phyloP scores from a whole-genome alignment of 2,888 invertebrate genomes.

The Aromia moschata region DNA sequence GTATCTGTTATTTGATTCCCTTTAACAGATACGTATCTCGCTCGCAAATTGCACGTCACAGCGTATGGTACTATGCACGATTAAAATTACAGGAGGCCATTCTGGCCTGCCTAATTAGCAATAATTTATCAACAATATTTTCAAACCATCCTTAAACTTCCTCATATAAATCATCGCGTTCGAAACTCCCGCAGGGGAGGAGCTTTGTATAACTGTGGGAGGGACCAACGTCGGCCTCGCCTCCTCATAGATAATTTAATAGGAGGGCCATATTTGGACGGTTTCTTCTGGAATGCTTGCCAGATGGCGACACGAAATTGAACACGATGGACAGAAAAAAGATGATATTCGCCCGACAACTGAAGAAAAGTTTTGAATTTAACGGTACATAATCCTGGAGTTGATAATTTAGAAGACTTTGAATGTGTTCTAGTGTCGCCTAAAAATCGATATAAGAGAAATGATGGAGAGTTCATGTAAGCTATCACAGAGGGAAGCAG shows the following conservation, averaged over 20 bases:
- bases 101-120: slow-evolving; percentile 7
- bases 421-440: too few relatives aligned
- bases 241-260: slow-evolving; percentile 22
- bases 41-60: too few relatives aligned
- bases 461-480: not conserved
- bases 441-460: not conserved
- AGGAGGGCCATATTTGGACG: slow-evolving; percentile 21
- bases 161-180: slow-evolving; percentile 19
- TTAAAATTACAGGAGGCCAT: slow-evolving; percentile 15
- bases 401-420: too few relatives aligned
- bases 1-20: too few relatives aligned
- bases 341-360: too few relatives aligned
- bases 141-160: slow-evolving; percentile 20
- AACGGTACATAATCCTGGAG: too few relatives aligned
- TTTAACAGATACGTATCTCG: too few relatives aligned
- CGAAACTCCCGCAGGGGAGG: not conserved
- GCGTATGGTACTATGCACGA: too few relatives aligned
- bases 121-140: slow-evolving; percentile 24
- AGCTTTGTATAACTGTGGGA: not conserved
- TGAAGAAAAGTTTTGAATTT: too few relatives aligned
- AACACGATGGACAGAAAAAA: not conserved
- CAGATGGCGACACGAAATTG: slow-evolving; percentile 14
- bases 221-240: not conserved
- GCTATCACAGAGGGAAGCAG: not conserved
- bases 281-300: not conserved